Conservation (phyloP, 1,140 invertebrate species). For the Drepana arcuata region DNA sequence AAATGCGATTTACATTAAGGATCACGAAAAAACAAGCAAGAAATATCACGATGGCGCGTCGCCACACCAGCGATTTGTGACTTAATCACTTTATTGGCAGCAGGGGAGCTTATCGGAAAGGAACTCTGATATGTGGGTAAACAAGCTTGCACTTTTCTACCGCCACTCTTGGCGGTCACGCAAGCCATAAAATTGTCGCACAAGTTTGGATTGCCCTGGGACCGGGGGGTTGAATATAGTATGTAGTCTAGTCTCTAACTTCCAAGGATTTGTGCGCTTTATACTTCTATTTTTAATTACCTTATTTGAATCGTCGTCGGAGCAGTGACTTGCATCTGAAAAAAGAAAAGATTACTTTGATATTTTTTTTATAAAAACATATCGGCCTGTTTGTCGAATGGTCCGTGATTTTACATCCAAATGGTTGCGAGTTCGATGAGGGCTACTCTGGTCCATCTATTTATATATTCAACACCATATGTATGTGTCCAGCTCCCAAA, state of each 20-base stretch:
- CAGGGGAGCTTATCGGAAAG: conserved; percentile 64
- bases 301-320: conserved; percentile 42
- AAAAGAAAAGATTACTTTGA: conserved; percentile 18
- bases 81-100: conserved; percentile 72
- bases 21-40: conserved; percentile 11
- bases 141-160: conserved; percentile 67
- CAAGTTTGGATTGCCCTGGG: conserved; percentile 55
- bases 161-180: conserved; percentile 60
- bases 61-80: conserved; percentile 58
- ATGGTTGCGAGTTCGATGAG: too few species aligned
- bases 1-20: too few species aligned
- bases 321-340: conserved; percentile 55
- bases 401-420: too few species aligned
- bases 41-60: conserved; percentile 31
- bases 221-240: too few species aligned
- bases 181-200: conserved; percentile 53
- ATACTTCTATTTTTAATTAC: conserved; percentile 29
- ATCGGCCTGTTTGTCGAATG: too few species aligned
- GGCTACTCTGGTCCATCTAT: too few species aligned
- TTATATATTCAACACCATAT: too few species aligned
- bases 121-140: conserved; percentile 66
- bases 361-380: too few species aligned
- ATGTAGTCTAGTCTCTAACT: too few species aligned
- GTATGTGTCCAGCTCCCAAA: too few species aligned
- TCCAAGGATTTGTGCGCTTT: too few species aligned